These are phyloP conservation scores for Gonocerus acuteangulatus DNA, from an alignment of 2,888 invertebrate species.

Conservation along the genomic window DNA sequence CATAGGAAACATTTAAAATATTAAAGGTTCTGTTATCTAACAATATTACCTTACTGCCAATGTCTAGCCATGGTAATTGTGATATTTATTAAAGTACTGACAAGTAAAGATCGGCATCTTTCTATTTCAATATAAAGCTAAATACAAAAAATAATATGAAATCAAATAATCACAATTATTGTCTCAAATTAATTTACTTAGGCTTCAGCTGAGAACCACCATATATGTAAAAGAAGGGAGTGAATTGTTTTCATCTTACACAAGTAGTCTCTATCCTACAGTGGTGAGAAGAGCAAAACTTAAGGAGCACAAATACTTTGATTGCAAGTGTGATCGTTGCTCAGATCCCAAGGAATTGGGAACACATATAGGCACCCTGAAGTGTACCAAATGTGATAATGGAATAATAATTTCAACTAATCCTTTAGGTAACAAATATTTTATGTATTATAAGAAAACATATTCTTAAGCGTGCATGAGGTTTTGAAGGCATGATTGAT, in stretches of 20 bases:
- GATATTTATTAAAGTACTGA: too few species aligned
- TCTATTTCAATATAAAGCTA: too few species aligned
- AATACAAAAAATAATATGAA: too few species aligned
- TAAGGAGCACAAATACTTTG: conserved; percentile 67
- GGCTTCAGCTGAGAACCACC: conserved; percentile 49
- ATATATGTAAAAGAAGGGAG: conserved; percentile 56
- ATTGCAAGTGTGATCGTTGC: conserved; percentile 67
- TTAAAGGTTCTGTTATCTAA: too few species aligned
- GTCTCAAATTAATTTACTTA: too few species aligned
- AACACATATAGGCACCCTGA: conserved; percentile 69
- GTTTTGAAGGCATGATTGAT: neutral
- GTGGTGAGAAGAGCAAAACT: conserved; percentile 61
- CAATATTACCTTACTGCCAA: too few species aligned
- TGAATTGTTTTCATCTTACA: conserved; percentile 65
- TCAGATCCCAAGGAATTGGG: conserved; percentile 71
- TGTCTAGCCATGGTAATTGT: too few species aligned
- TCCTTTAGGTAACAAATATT: conserved; percentile 36
- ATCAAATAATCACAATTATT: too few species aligned
- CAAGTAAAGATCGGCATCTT: too few species aligned
- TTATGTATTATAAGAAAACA: neutral
- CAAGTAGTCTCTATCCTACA: conserved; percentile 64
- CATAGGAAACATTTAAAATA: too few species aligned
- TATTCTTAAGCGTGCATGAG: neutral
- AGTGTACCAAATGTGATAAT: conserved; percentile 69
- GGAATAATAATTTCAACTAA: conserved; percentile 38